Base-by-base conservation (phyloP, 2,888 invertebrate species). In the Isoperla grammatica region DNA sequence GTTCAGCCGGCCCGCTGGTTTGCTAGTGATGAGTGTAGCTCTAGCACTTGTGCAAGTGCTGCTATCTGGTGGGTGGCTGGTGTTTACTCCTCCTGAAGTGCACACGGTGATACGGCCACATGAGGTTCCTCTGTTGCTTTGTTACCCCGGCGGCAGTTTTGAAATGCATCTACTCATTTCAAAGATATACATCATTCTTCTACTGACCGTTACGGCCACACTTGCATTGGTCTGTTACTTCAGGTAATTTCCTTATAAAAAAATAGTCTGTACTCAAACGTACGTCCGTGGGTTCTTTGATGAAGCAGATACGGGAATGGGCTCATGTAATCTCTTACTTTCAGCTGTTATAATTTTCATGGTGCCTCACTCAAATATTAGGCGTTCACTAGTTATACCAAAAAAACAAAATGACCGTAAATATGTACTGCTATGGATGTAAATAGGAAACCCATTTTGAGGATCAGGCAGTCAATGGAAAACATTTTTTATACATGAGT, bases 61-160 rank as follows among this genome's bases (percentile, higher is more conserved):
- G 48, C 69, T 77, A 20, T 72, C 72, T 15, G 69, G 71, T 2
- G 74, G 76, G 43, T 76, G 77, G 76, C 68, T 77, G 15, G 71
- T 75, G 42, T 66, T 77, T 3, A 70, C 70, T 43, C 70, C 70
- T 0, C 74, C 76, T 23, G 40, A 53, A 45, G 48, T 46, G 9
- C 57, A 61, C 45, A 17, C 50, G 23, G 22, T 59, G 12, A 17
- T 22, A 1, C 19, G 54, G 12, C 35, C 46, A 0, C 46, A 40
- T 9, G 50, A 62, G 19, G 11, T 35, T 4, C 49, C 57, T 15
- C n/a, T 42, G 4, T 62, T 60, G 62, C 46, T 50, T 23, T 65
- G 64, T 35, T 63, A 61, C 13, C 63, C 63, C 42, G 37, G 23
- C 40, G 57, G 57, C 11, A 50, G 61, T 40, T 63, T 63, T 40